phyloP scores from a whole-genome alignment of 2,797 vertebrate genomes.

The Simalia tracyae region DNA sequence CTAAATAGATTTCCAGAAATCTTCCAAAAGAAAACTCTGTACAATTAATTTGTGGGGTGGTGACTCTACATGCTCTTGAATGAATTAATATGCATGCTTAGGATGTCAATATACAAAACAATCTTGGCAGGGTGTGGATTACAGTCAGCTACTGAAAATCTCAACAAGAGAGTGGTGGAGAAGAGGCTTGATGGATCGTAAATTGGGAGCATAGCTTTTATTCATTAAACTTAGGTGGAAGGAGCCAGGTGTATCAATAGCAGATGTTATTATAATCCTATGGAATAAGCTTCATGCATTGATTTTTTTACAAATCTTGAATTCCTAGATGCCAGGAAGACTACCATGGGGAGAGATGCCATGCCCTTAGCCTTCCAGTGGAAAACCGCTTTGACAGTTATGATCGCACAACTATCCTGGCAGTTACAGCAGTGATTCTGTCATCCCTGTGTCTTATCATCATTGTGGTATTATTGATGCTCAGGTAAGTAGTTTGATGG shows the following conservation, averaged over 20 bases:
- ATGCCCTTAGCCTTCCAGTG: slow-evolving; percentile 81
- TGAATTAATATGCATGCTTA: neutral
- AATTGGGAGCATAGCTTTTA: neutral
- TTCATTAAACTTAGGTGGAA: neutral
- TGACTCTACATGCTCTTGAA: neutral
- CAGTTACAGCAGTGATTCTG: slow-evolving; percentile 89
- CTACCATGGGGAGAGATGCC: slow-evolving; percentile 89
- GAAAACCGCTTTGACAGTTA: slow-evolving; percentile 76
- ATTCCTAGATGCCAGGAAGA: slow-evolving; percentile 82
- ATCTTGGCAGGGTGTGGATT: neutral
- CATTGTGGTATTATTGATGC: slow-evolving; percentile 88
- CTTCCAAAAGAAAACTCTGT: neutral
- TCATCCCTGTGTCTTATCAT: slow-evolving; percentile 91
- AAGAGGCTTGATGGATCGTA: neutral
- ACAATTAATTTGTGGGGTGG: neutral
- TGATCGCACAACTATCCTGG: slow-evolving; percentile 89
- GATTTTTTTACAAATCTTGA: neutral
- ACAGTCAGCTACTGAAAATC: neutral
- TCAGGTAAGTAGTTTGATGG: slow-evolving; percentile 79
- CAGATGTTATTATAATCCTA: neutral
- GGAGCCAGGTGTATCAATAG: neutral
- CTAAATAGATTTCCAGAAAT: neutral
- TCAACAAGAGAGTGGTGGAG: neutral
- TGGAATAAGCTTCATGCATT: neutral
- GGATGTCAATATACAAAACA: too few species aligned